These are phyloP conservation scores for Balanococcus diminutus DNA, from an alignment of 2,888 invertebrate genomes.

Conservation along the genomic window DNA sequence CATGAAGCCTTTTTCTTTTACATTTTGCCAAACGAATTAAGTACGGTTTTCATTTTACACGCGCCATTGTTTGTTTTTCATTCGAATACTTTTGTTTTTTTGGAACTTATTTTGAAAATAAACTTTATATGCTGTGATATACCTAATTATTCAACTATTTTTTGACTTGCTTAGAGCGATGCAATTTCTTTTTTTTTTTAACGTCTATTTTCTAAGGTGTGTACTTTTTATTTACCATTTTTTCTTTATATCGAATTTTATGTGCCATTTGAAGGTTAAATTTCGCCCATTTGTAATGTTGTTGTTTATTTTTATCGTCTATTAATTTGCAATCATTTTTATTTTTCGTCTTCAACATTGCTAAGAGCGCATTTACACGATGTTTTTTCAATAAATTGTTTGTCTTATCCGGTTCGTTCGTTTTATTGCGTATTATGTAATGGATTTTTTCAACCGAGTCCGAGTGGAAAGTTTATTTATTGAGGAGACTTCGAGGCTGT, in stretches of 20 bases:
- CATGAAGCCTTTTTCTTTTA: background rate
- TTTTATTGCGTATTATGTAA: background rate
- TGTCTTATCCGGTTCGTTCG: background rate
- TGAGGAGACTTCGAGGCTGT: too few relatives aligned
- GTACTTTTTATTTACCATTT: conserved; percentile 17
- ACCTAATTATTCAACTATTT: background rate
- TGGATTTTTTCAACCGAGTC: too few relatives aligned
- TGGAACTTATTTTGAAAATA: background rate
- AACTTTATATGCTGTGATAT: conserved; percentile 31
- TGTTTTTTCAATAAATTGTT: background rate
- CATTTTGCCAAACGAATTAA: background rate
- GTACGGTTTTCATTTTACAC: background rate
- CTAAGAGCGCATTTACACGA: background rate
- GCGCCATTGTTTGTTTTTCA: background rate
- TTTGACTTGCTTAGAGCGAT: conserved; percentile 19
- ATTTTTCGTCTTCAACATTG: background rate
- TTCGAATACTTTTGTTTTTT: background rate
- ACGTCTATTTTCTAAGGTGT: background rate
- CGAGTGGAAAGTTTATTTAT: too few relatives aligned
- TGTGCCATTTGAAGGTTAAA: background rate
- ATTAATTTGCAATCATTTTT: background rate
- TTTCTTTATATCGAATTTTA: background rate
- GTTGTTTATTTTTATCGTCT: background rate
- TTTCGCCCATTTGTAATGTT: background rate
- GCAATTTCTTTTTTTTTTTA: conserved; percentile 26